Evolutionary conservation across 2,113 vertebrate species (phyloP).

Genomic region (Eulemur macaco): DNA sequence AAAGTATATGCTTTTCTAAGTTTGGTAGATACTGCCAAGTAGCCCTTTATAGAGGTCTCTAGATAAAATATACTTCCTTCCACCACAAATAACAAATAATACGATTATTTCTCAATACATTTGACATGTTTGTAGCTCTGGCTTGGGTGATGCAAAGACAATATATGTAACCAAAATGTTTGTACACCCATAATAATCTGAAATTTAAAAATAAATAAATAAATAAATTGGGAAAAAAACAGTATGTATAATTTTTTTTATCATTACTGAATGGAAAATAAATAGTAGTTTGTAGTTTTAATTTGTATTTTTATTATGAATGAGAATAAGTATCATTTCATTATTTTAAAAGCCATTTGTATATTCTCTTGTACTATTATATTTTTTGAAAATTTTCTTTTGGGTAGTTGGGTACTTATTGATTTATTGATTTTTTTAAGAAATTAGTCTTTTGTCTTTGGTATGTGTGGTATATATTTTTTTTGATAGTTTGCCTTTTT

Average conservation of each 20-base stretch:
- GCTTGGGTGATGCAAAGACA: no score
- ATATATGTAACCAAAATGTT: no score
- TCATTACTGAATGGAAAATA: not conserved
- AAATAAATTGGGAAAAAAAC: not conserved
- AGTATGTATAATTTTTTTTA: not conserved
- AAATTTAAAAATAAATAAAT: no score
- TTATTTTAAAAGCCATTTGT: conserved; percentile 15
- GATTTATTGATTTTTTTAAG: not conserved
- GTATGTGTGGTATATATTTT: not conserved
- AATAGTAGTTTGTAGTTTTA: not conserved
- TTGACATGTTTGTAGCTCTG: not conserved
- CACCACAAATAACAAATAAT: not conserved
- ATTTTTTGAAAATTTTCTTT: conserved; percentile 4
- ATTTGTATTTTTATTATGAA: conserved; percentile 28
- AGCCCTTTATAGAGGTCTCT: not conserved
- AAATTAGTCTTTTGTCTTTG: not conserved
- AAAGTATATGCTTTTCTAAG: not conserved
- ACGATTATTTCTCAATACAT: not conserved
- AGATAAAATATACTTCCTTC: not conserved
- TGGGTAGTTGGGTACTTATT: not conserved
- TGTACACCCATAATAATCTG: no score
- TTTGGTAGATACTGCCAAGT: not conserved
- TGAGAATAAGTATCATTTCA: conserved; percentile 18
- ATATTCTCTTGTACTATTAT: not conserved
- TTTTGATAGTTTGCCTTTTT: conserved; percentile 6